Conservation (phyloP, 1,140 invertebrate genomes). For the Leucophenga varia region DNA sequence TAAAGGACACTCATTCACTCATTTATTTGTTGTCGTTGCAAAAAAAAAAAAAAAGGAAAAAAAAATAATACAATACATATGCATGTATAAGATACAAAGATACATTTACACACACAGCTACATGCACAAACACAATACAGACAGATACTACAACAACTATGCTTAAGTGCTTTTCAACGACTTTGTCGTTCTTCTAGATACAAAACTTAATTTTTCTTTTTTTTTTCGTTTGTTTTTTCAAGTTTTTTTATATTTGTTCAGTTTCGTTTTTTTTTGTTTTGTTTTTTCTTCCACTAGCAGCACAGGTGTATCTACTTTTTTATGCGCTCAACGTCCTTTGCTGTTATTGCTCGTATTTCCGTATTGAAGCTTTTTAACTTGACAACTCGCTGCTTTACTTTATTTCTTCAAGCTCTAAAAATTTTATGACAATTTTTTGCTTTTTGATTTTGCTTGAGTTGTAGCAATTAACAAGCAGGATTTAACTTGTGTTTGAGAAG, state of each 20-base stretch:
- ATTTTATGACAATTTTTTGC: no score
- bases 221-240: constrained; percentile 43
- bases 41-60: no score
- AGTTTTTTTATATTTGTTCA: constrained; percentile 18
- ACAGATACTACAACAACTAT: background rate
- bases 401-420: no score
- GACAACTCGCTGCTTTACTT: constrained; percentile 20
- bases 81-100: constrained; percentile 32
- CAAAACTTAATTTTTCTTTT: no score
- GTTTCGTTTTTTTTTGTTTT: constrained; percentile 22
- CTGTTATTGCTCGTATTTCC: constrained; percentile 6
- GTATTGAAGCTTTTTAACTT: constrained; percentile 21
- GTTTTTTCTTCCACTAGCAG: constrained; percentile 21
- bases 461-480: no score
- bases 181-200: no score
- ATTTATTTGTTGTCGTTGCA: constrained; percentile 13
- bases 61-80: no score
- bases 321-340: constrained; percentile 48
- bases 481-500: no score
- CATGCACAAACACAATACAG: constrained; percentile 16
- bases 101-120: constrained; percentile 17
- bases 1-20: constrained; percentile 46
- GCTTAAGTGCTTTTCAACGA: background rate
- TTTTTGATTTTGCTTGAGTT: no score
- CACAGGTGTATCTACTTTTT: constrained; percentile 50